Percentiles rank a stretch among this genome's conserved stretches.
These are phyloP conservation scores for Andrena bicolor DNA, from an alignment of 2,888 invertebrate genomes.

Conservation along the genomic window DNA sequence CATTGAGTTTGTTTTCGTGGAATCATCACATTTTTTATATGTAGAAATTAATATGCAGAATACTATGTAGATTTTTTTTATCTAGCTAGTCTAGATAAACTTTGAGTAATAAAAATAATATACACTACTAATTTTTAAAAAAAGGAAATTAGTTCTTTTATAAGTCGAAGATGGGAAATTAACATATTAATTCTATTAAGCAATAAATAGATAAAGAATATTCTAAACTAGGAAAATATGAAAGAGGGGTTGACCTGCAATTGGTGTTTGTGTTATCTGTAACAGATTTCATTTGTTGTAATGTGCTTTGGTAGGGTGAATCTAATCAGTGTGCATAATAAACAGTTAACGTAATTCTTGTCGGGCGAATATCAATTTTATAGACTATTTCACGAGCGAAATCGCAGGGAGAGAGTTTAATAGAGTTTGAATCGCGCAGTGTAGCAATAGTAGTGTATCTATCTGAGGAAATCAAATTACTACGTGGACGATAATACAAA, in stretches of 20 bases:
- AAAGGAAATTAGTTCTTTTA: background rate
- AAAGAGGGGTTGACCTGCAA: slow-evolving; percentile 20
- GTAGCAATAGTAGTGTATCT: slow-evolving; percentile 40
- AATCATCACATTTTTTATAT: background rate
- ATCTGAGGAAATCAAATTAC: slow-evolving; percentile 42
- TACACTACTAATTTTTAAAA: background rate
- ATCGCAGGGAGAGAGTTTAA: background rate
- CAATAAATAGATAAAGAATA: background rate
- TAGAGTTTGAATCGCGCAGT: background rate
- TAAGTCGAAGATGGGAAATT: background rate
- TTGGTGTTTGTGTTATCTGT: slow-evolving; percentile 34
- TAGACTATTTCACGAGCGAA: background rate
- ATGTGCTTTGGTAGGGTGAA: slow-evolving; percentile 22
- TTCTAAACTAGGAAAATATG: background rate
- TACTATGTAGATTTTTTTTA: no score
- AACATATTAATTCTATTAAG: background rate
- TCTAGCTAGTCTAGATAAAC: slow-evolving; percentile 11
- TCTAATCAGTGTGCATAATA: slow-evolving; percentile 37
- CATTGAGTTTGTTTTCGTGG: background rate
- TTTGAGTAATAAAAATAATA: background rate
- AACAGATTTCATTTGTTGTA: slow-evolving; percentile 21
- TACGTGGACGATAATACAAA: slow-evolving; percentile 85
- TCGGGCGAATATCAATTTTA: background rate
- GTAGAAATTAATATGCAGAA: background rate
- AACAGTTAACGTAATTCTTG: slow-evolving; percentile 23